Percentiles rank a stretch among this genome's conserved stretches.
Conservation (phyloP, 2,113 vertebrate genomes). For the Leptodactylus fuscus region DNA sequence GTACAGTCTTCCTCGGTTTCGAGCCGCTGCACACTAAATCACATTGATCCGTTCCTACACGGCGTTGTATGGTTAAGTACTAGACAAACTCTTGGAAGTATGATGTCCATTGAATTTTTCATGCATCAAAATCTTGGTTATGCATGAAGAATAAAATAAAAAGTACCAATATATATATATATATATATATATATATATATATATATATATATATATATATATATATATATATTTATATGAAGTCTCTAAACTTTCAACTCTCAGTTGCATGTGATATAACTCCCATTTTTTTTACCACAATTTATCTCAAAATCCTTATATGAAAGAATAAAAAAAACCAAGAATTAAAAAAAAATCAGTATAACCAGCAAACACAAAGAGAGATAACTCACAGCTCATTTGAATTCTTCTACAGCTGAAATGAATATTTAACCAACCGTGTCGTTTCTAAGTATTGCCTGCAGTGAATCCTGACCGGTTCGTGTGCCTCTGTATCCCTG, state of each 20-base stretch:
- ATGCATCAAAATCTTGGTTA: neutral
- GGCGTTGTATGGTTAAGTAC: too few relatives aligned
- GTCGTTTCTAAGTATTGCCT: constrained; percentile 45
- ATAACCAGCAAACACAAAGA: constrained; percentile 30
- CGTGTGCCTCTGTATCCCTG: constrained; percentile 26
- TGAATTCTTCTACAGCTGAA: constrained; percentile 45
- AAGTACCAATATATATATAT: neutral
- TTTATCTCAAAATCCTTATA: neutral
- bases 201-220: too few relatives aligned
- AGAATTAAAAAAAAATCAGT: neutral
- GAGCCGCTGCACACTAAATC: too few relatives aligned
- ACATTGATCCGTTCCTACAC: too few relatives aligned
- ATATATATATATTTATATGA: neutral
- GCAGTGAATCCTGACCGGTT: constrained; percentile 45
- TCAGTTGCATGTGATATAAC: neutral
- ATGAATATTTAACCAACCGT: constrained; percentile 44
- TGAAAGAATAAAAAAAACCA: neutral
- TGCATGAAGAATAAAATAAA: neutral
- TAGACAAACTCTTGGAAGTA: neutral
- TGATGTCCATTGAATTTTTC: neutral
- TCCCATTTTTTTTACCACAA: neutral
- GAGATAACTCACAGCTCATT: constrained; percentile 45
- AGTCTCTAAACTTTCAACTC: neutral
- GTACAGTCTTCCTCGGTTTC: too few relatives aligned
- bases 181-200: too few relatives aligned